Conservation (phyloP, 2,113 vertebrate genomes). For the Peromyscus californicus region DNA sequence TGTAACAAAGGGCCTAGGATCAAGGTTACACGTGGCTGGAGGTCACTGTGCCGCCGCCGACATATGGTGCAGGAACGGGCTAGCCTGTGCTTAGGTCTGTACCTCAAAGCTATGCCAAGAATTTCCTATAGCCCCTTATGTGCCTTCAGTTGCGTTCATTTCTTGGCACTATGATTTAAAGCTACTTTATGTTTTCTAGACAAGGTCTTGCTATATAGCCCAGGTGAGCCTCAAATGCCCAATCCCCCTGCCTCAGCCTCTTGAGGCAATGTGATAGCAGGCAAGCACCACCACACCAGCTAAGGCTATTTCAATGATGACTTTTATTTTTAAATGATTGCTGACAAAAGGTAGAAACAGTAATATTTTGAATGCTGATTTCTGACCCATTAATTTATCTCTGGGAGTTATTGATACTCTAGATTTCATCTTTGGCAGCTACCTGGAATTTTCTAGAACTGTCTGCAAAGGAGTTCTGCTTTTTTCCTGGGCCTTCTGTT, state of each 20-base stretch:
- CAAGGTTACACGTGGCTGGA: background rate
- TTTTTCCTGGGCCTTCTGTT: too few species aligned
- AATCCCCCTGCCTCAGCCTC: background rate
- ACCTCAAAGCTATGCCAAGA: fast-evolving
- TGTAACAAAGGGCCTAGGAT: background rate
- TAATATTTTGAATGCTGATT: fast-evolving
- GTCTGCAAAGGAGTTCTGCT: too few species aligned
- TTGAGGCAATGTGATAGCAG: background rate
- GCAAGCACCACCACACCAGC: background rate
- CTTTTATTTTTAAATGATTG: background rate
- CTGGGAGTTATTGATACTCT: background rate
- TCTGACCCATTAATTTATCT: background rate
- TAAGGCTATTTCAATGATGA: background rate
- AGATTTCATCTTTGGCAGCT: background rate
- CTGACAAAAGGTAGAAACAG: fast-evolving
- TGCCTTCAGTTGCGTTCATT: background rate
- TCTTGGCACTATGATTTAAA: background rate
- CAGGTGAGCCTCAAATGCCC: background rate
- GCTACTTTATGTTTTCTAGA: background rate
- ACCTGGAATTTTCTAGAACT: background rate
- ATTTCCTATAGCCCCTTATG: too few species aligned
- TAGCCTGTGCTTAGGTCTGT: background rate
- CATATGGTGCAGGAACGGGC: too few species aligned
- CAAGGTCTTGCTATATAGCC: background rate
- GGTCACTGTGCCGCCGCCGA: too few species aligned